phyloP scores from a whole-genome alignment of 2,113 vertebrate species.

The Charadrius vociferus region DNA sequence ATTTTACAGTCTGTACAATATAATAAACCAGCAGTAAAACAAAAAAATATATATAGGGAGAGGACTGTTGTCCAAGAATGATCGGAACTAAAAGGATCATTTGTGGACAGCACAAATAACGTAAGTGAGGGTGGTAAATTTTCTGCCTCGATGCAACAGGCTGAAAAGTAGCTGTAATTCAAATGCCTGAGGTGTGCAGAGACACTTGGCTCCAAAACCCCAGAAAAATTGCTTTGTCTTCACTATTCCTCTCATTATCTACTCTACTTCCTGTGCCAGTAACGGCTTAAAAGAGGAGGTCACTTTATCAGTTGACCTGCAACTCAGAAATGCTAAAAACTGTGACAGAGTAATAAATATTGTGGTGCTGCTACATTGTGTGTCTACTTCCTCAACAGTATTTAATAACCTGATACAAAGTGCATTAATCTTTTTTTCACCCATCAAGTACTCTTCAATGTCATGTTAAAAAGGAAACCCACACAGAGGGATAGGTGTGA shows the following conservation, averaged over 20 bases:
- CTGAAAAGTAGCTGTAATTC: slow-evolving; percentile 77
- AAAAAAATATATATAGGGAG: slow-evolving; percentile 74
- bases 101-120: slow-evolving; percentile 82
- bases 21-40: slow-evolving; percentile 90
- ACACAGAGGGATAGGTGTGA: slow-evolving; percentile 59
- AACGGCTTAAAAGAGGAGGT: slow-evolving; percentile 72
- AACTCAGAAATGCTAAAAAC: slow-evolving; percentile 79
- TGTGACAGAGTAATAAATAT: slow-evolving; percentile 88
- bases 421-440: slow-evolving; percentile 80
- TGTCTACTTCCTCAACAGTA: slow-evolving; percentile 82
- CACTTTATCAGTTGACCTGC: slow-evolving; percentile 74
- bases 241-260: slow-evolving; percentile 57
- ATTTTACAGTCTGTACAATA: slow-evolving; percentile 97
- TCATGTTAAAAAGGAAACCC: slow-evolving; percentile 71
- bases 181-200: slow-evolving; percentile 83
- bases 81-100: slow-evolving; percentile 80
- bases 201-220: slow-evolving; percentile 67
- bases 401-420: slow-evolving; percentile 88
- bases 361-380: slow-evolving; percentile 85
- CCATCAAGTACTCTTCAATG: slow-evolving; percentile 76
- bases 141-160: slow-evolving; percentile 72
- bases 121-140: slow-evolving; percentile 76
- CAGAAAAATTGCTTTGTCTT: slow-evolving; percentile 73
- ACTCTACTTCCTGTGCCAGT: slow-evolving; percentile 71
- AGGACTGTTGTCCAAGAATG: slow-evolving; percentile 71